These are phyloP conservation scores for Odontocolon sp. DNA, from an alignment of 2,888 invertebrate species.

Conservation along the genomic window DNA sequence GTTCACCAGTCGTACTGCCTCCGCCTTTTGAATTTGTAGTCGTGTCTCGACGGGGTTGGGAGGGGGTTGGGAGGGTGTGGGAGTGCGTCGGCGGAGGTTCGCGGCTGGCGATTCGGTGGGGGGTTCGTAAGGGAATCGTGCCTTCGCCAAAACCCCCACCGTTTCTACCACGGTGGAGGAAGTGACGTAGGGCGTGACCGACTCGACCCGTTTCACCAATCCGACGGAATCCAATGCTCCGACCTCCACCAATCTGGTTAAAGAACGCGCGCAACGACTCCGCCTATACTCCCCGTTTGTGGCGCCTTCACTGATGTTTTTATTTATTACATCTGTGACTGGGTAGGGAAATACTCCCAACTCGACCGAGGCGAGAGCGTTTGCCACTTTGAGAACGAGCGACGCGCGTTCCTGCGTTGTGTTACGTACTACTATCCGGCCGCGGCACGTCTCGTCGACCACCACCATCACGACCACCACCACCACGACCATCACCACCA, in stretches of 20 bases:
- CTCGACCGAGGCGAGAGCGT: constrained; percentile 79
- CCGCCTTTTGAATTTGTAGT: constrained; percentile 58
- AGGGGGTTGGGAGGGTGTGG: constrained; percentile 45
- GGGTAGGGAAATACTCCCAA: constrained; percentile 81
- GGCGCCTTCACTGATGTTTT: constrained; percentile 77
- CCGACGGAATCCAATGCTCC: constrained; percentile 67
- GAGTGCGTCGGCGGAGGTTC: constrained; percentile 59
- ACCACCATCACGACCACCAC: constrained; percentile 41
- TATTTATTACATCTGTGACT: constrained; percentile 81
- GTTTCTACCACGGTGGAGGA: constrained; percentile 47
- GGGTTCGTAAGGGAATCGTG: constrained; percentile 49
- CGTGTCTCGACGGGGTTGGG: constrained; percentile 28
- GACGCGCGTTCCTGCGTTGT: constrained; percentile 76
- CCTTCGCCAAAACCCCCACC: constrained; percentile 48
- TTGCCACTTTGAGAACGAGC: constrained; percentile 79
- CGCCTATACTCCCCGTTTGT: constrained; percentile 66
- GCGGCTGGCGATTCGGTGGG: constrained; percentile 37
- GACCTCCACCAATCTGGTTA: constrained; percentile 68
- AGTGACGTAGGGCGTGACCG: constrained; percentile 63
- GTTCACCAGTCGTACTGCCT: constrained; percentile 60
- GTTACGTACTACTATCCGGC: constrained; percentile 75
- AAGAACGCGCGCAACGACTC: constrained; percentile 70
- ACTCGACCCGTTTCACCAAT: constrained; percentile 61
- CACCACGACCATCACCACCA: constrained; percentile 33
- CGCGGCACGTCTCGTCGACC: constrained; percentile 68